Conservation (phyloP, 2,797 vertebrate species). For the Capromys pilorides region DNA sequence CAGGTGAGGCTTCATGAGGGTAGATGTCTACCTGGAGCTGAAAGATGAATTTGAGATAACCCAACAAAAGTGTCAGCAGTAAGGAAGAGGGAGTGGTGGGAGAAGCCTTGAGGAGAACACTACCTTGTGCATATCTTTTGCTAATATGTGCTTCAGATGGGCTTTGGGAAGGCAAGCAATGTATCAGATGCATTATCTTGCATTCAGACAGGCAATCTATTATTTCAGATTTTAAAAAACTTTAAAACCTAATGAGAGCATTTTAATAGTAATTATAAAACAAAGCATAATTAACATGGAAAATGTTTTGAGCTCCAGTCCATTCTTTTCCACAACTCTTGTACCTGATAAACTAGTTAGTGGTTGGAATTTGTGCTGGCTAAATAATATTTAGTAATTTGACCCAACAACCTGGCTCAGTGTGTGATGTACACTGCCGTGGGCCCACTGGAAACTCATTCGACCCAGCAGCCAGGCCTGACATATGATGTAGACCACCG, state of each 20-base stretch:
- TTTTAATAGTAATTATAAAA: neutral
- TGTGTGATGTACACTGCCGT: too few relatives aligned
- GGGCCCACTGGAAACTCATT: too few relatives aligned
- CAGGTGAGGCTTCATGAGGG: neutral
- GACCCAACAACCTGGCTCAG: too few relatives aligned
- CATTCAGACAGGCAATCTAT: neutral
- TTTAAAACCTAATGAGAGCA: neutral
- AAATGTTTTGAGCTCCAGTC: neutral
- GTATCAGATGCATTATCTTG: neutral
- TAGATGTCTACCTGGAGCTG: neutral
- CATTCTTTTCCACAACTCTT: neutral
- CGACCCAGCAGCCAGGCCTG: too few relatives aligned
- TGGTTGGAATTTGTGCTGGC: neutral
- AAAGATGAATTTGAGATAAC: neutral
- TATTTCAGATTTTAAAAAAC: neutral
- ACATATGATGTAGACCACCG: too few relatives aligned
- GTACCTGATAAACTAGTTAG: neutral
- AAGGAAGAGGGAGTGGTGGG: neutral
- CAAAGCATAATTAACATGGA: neutral
- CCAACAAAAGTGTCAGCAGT: neutral
- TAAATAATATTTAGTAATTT: neutral
- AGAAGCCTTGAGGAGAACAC: neutral
- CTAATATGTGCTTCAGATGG: neutral
- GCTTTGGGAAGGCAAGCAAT: neutral
- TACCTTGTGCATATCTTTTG: neutral